These are phyloP conservation scores for Hemibagrus guttatus DNA, from an alignment of 2,797 vertebrate species.

Conservation along the genomic window DNA sequence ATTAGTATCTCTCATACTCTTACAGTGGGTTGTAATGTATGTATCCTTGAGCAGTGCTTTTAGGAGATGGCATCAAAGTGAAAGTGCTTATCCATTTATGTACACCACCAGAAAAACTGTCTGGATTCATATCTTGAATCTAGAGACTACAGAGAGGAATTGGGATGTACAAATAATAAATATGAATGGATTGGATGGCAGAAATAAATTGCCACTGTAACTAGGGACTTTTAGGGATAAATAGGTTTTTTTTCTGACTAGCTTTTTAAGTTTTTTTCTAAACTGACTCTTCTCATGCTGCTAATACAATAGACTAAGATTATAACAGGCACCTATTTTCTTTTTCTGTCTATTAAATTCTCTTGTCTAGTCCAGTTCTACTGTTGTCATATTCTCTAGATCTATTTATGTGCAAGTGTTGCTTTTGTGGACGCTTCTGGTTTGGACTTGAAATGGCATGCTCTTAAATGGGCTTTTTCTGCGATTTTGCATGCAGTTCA, in stretches of 20 bases:
- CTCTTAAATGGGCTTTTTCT: constrained; percentile 54
- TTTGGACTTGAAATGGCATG: constrained; percentile 55
- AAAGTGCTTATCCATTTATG: constrained; percentile 37
- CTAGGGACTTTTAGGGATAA: not conserved
- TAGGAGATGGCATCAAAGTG: constrained; percentile 34
- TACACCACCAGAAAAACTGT: not conserved
- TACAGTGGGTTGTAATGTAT: constrained; percentile 34
- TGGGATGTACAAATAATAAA: not conserved
- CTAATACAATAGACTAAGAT: not conserved
- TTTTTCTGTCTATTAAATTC: constrained; percentile 36
- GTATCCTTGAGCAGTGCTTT: constrained; percentile 31
- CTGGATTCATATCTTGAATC: not conserved
- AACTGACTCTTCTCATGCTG: constrained; percentile 51
- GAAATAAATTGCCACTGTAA: not conserved
- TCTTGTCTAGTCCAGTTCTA: constrained; percentile 41
- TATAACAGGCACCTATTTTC: constrained; percentile 22
- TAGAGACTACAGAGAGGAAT: not conserved
- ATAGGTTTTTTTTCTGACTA: not conserved
- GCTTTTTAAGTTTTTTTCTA: not conserved
- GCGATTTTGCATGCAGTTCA: constrained; percentile 61
- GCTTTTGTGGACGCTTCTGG: constrained; percentile 48
- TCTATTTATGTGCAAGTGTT: constrained; percentile 44
- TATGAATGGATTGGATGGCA: not conserved
- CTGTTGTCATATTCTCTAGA: constrained; percentile 39
- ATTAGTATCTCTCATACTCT: constrained; percentile 8